phyloP scores from a whole-genome alignment of 2,888 invertebrate species.

The Philhelius pedissequus region DNA sequence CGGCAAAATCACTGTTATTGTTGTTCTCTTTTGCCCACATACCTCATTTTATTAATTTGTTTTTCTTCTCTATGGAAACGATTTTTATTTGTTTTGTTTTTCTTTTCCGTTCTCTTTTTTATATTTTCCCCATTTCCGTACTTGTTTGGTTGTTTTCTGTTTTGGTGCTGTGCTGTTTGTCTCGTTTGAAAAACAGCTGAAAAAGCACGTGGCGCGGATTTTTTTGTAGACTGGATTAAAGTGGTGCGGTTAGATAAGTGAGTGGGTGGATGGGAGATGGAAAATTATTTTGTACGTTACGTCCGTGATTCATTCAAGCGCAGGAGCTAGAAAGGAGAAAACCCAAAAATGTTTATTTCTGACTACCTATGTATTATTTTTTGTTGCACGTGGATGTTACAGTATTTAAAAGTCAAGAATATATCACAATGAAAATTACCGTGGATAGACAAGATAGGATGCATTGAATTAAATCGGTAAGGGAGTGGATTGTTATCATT shows the following conservation, averaged over 20 bases:
- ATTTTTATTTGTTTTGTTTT: constrained; percentile 16
- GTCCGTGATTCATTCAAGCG: constrained; percentile 51
- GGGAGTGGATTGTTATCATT: background rate
- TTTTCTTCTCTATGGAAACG: constrained; percentile 1
- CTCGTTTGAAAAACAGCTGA: constrained; percentile 65
- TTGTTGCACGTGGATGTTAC: constrained; percentile 20
- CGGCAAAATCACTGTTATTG: constrained; percentile 17
- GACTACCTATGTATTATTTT: background rate
- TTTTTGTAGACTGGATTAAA: constrained; percentile 62
- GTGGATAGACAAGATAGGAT: background rate
- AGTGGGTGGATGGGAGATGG: background rate
- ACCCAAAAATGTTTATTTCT: background rate
- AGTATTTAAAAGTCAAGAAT: constrained; percentile 32
- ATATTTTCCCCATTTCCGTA: background rate
- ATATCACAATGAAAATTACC: constrained; percentile 42
- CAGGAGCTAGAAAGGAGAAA: constrained; percentile 33
- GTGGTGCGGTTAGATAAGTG: constrained; percentile 36
- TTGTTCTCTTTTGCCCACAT: constrained; percentile 22
- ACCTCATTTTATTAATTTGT: background rate
- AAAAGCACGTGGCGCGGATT: constrained; percentile 67
- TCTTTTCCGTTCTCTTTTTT: constrained; percentile 42
- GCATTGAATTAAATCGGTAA: background rate
- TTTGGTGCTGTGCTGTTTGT: constrained; percentile 60
- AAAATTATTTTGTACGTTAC: constrained; percentile 10
- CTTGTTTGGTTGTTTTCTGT: constrained; percentile 41